Evolutionary conservation across 2,888 invertebrate genomes (phyloP).

Genomic region (Synanthedon formicaeformis): DNA sequence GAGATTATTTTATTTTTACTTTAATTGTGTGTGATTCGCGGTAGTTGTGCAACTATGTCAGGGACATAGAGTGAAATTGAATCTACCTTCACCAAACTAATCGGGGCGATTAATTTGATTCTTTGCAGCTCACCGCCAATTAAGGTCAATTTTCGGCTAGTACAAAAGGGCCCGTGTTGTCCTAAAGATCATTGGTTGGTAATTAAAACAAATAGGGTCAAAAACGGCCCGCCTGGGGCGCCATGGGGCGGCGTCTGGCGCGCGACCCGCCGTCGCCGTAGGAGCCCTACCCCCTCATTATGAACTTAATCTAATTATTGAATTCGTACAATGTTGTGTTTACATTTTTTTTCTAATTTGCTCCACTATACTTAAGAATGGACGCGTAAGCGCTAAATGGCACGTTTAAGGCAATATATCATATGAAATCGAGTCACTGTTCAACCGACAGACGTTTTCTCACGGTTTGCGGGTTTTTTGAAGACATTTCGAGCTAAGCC

Average conservation of each 20-base stretch:
- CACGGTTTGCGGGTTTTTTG: conserved; percentile 41
- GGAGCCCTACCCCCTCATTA: conserved; percentile 57
- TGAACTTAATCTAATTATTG: conserved; percentile 69
- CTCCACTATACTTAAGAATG: conserved; percentile 65
- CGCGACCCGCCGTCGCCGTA: conserved; percentile 59
- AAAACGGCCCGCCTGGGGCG: conserved; percentile 61
- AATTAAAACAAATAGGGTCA: conserved; percentile 71
- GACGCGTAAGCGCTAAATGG: conserved; percentile 69
- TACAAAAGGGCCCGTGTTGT: conserved; percentile 52
- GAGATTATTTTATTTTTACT: too few species aligned
- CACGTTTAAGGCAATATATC: conserved; percentile 68
- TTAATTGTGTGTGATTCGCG: too few species aligned
- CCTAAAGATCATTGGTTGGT: conserved; percentile 59
- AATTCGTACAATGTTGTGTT: conserved; percentile 70
- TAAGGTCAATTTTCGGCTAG: conserved; percentile 58
- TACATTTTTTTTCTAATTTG: conserved; percentile 68
- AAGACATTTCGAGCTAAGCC: conserved; percentile 19
- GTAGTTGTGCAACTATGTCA: too few species aligned
- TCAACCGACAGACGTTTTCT: conserved; percentile 43
- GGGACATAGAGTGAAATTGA: neutral
- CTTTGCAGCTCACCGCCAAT: conserved; percentile 50
- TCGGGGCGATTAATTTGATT: conserved; percentile 19
- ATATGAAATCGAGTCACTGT: conserved; percentile 58
- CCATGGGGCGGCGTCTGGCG: conserved; percentile 50
- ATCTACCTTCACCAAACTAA: neutral